Conservation (phyloP, 2,113 vertebrate species). For the Aptenodytes forsteri region DNA sequence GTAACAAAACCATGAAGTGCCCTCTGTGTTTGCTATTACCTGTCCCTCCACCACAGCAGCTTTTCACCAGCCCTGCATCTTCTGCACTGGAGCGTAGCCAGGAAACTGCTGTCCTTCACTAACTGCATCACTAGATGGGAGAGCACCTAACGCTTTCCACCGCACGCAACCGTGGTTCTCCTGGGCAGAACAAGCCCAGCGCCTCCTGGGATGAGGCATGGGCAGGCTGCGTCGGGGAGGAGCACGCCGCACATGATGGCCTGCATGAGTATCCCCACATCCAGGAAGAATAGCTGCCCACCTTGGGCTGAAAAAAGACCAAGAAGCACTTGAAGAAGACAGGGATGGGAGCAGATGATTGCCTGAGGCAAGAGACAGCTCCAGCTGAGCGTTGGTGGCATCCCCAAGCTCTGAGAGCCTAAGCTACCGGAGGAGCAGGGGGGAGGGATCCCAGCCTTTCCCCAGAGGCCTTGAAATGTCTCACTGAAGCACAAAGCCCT, state of each 20-base stretch:
- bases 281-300: neutral
- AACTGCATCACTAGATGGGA: neutral
- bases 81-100: neutral
- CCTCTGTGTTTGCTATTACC: neutral
- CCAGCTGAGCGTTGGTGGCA: neutral
- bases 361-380: neutral
- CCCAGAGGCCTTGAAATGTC: neutral
- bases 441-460: neutral
- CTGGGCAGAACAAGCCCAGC: neutral
- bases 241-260: neutral
- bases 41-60: neutral
- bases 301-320: neutral
- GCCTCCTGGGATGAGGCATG: neutral
- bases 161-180: rapidly evolving
- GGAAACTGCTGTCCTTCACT: neutral
- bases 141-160: neutral
- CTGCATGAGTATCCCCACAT: neutral
- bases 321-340: neutral
- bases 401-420: neutral
- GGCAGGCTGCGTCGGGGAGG: neutral
- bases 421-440: neutral
- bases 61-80: neutral
- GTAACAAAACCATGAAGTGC: neutral
- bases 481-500: neutral
- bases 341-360: neutral